Evolutionary conservation across 2,113 vertebrate genomes (phyloP).

Genomic region (Bubalus kerabau): DNA sequence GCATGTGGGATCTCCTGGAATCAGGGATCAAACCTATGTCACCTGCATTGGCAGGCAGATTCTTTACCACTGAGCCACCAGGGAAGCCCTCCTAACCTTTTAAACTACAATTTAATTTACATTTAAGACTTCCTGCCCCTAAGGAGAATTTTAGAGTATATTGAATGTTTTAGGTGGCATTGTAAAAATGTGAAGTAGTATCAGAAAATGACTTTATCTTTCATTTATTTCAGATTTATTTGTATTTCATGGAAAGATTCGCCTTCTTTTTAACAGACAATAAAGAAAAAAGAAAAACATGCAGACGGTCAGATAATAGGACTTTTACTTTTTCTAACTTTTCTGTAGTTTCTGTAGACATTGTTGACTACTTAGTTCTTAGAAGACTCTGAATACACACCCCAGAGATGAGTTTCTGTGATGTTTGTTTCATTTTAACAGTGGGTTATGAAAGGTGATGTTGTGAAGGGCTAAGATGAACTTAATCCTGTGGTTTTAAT

Average conservation of each 20-base stretch:
- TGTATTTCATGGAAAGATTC: background rate
- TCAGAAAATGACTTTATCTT: background rate
- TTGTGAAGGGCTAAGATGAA: background rate
- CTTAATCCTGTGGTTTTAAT: background rate
- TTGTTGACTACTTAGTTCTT: background rate
- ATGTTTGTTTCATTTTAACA: background rate
- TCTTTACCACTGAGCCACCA: background rate
- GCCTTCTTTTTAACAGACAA: background rate
- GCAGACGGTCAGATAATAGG: background rate
- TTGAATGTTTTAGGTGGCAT: background rate
- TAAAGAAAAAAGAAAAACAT: background rate
- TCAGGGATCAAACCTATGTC: background rate
- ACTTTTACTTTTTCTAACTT: background rate
- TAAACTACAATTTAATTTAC: background rate
- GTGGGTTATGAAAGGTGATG: background rate
- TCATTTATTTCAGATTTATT: background rate
- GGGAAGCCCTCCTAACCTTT: background rate
- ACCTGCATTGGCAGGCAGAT: background rate
- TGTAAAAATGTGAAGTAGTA: background rate
- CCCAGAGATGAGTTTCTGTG: background rate
- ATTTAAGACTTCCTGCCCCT: background rate
- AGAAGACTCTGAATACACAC: background rate
- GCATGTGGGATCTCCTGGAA: background rate
- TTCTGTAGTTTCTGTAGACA: background rate
- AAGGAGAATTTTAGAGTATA: background rate